These are phyloP conservation scores for Sweltsa coloradensis DNA, from an alignment of 1,140 invertebrate genomes.

Conservation along the genomic window DNA sequence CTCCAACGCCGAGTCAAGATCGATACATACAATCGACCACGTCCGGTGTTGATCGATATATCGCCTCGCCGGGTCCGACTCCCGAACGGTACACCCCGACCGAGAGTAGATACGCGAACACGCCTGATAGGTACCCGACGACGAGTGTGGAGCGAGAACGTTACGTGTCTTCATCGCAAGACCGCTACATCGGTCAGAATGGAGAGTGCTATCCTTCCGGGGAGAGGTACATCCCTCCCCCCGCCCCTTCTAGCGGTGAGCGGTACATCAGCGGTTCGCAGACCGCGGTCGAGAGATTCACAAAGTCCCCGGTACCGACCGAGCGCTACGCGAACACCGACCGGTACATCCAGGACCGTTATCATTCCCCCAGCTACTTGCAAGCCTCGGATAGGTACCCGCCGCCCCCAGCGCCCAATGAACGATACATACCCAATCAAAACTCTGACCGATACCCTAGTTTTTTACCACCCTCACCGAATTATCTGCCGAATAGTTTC, in stretches of 20 bases:
- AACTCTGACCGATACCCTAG: background rate
- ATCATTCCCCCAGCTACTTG: background rate
- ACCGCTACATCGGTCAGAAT: too few relatives aligned
- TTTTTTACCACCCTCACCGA: background rate
- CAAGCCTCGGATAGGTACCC: background rate
- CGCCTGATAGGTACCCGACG: too few relatives aligned
- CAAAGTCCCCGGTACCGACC: slow-evolving; percentile 2
- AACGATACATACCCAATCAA: background rate
- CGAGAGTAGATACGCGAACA: too few relatives aligned
- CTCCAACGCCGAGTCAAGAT: too few relatives aligned
- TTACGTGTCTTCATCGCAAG: background rate
- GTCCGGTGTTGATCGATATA: background rate
- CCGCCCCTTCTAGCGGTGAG: background rate
- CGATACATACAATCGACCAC: too few relatives aligned
- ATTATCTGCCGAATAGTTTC: slow-evolving; percentile 7
- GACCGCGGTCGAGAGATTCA: background rate
- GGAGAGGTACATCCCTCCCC: too few relatives aligned
- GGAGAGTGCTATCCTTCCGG: too few relatives aligned
- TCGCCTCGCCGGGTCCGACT: background rate
- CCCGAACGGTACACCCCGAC: too few relatives aligned
- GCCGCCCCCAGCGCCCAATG: background rate
- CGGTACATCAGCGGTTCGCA: slow-evolving; percentile 8
- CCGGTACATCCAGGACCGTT: background rate
- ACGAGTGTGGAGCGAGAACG: too few relatives aligned
- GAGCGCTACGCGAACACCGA: slow-evolving; percentile 5